Percentiles rank a stretch among this genome's conserved stretches.
Conservation (phyloP, 1,140 invertebrate genomes). For the Nasonia longicornis region DNA sequence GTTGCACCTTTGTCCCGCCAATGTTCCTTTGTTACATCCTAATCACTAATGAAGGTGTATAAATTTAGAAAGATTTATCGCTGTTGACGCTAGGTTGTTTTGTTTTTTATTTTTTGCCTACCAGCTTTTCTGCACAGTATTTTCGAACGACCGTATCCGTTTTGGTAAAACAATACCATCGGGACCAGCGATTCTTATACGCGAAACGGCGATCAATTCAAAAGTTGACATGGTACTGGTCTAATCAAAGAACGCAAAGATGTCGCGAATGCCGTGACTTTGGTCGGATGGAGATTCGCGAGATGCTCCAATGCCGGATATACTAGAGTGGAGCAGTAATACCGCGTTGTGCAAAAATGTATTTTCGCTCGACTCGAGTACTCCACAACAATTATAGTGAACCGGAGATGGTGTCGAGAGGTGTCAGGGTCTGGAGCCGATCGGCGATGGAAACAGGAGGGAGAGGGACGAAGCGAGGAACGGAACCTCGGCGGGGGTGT, state of each 20-base stretch:
- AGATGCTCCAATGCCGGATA: not conserved
- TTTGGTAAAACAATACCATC: too few relatives aligned
- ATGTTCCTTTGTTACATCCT: slow-evolving; percentile 40
- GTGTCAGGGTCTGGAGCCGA: slow-evolving; percentile 56
- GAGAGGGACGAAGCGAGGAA: slow-evolving; percentile 21
- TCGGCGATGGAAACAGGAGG: slow-evolving; percentile 8
- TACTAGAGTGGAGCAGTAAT: too few relatives aligned
- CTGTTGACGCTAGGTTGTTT: not conserved
- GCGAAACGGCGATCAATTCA: too few relatives aligned
- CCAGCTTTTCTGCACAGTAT: not conserved
- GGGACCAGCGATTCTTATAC: too few relatives aligned
- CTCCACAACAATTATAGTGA: slow-evolving; percentile 28
- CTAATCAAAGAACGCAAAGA: not conserved
- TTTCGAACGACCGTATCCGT: not conserved
- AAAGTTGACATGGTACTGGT: not conserved
- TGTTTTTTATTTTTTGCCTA: not conserved
- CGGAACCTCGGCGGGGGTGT: slow-evolving; percentile 56
- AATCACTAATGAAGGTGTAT: slow-evolving; percentile 13
- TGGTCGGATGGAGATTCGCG: not conserved
- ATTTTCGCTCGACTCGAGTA: not conserved
- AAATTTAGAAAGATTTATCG: slow-evolving; percentile 20
- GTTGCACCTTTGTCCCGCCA: not conserved
- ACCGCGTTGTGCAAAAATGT: not conserved
- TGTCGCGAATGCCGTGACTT: not conserved
- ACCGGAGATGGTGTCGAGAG: slow-evolving; percentile 40